Evolutionary conservation across 2,888 invertebrate species (phyloP).

Genomic region (Coenonympha arcania): DNA sequence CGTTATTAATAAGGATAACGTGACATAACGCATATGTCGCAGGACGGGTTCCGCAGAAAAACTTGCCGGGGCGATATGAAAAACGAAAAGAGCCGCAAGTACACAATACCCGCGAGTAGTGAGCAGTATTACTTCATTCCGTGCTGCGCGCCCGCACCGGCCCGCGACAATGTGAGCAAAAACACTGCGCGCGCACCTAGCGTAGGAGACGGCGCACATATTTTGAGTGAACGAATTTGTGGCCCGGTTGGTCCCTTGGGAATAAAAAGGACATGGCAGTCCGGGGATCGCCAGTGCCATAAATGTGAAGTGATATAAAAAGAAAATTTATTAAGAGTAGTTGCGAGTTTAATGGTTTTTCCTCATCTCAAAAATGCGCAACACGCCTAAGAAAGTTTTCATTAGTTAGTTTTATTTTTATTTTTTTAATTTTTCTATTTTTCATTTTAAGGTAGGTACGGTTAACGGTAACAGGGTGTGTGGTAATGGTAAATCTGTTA

Average conservation of each 20-base stretch:
- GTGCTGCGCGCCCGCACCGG: conserved; percentile 43
- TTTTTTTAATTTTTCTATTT: no score
- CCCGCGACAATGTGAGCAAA: conserved; percentile 47
- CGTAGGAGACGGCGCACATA: neutral
- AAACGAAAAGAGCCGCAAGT: conserved; percentile 57
- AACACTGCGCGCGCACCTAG: conserved; percentile 47
- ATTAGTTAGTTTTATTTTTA: no score
- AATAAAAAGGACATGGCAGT: no score
- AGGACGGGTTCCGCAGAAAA: conserved; percentile 43
- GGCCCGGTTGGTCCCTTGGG: neutral
- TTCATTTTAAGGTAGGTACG: no score
- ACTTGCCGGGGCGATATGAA: conserved; percentile 50
- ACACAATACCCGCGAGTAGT: conserved; percentile 66
- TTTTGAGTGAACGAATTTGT: neutral
- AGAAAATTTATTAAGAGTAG: no score
- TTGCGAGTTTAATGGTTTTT: no score
- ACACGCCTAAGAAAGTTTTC: no score
- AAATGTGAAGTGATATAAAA: no score
- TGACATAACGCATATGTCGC: conserved; percentile 54
- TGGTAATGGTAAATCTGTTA: no score
- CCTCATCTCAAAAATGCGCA: no score
- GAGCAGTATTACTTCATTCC: conserved; percentile 71
- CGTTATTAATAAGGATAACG: conserved; percentile 29
- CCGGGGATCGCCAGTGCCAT: no score
- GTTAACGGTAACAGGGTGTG: no score